Evolutionary conservation across 2,113 vertebrate genomes (phyloP).

Genomic region (Trachemys scripta): DNA sequence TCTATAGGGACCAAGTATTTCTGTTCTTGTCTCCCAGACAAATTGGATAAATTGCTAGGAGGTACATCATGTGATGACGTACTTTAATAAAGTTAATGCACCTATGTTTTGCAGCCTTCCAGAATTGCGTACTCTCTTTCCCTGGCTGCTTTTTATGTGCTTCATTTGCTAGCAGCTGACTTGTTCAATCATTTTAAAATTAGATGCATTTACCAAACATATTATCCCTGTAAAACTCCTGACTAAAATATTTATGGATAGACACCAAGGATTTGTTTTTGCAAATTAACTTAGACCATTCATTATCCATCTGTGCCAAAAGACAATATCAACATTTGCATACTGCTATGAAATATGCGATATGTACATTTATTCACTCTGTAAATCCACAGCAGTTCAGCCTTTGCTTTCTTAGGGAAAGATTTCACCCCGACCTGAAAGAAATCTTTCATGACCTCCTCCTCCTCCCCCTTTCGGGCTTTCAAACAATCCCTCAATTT

Average conservation of each 20-base stretch:
- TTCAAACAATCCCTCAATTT: neutral
- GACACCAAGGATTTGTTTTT: slow-evolving; percentile 7
- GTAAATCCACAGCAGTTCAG: neutral
- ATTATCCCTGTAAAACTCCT: slow-evolving; percentile 28
- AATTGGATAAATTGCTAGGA: neutral
- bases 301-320: neutral
- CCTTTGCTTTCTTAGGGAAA: neutral
- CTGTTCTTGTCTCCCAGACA: slow-evolving; percentile 5
- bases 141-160: slow-evolving; percentile 7
- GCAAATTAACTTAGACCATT: slow-evolving; percentile 6
- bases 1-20: neutral
- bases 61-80: neutral
- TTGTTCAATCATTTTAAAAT: slow-evolving; percentile 47
- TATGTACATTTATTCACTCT: neutral
- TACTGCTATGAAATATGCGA: neutral
- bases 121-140: neutral
- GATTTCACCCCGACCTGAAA: neutral
- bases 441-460: neutral
- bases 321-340: neutral
- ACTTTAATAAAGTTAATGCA: slow-evolving; percentile 50
- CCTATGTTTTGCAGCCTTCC: slow-evolving; percentile 22
- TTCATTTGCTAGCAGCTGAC: slow-evolving; percentile 29
- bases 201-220: slow-evolving; percentile 26
- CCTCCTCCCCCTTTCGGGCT: neutral
- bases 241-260: slow-evolving; percentile 45